A percentile compares a stretch with the other conserved stretches of the same genome.
Conservation (phyloP, 1,140 invertebrate species). For the Portunus trituberculatus region DNA sequence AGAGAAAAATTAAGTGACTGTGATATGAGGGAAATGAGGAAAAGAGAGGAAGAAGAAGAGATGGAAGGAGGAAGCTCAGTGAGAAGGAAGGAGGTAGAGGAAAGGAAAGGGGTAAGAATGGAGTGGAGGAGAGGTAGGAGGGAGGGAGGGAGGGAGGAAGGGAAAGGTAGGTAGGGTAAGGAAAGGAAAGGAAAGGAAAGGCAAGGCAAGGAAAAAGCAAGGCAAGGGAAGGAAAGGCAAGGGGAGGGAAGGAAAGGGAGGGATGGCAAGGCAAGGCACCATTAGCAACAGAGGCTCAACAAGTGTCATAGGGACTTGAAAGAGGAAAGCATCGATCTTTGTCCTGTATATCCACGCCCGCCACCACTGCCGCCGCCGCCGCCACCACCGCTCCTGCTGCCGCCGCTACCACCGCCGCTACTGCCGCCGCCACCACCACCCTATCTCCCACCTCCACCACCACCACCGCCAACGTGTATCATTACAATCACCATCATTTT, state of each 20-base stretch:
- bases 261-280: background rate
- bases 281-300: slow-evolving; percentile 12
- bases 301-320: background rate
- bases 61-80: no score
- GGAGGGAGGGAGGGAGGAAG: background rate
- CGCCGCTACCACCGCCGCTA: background rate
- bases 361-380: background rate
- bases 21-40: background rate
- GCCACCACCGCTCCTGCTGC: background rate
- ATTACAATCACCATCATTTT: background rate
- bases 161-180: background rate
- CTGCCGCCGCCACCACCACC: background rate
- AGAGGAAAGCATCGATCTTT: background rate
- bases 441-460: background rate
- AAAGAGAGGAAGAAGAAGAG: background rate
- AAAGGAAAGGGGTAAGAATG: background rate
- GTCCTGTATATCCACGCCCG: background rate
- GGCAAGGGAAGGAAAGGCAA: background rate
- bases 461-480: background rate
- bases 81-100: background rate
- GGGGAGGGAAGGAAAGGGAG: background rate
- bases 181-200: background rate
- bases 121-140: background rate
- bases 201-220: background rate
- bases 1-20: background rate